These are phyloP conservation scores for Orthonyx spaldingii DNA, from an alignment of 2,113 vertebrate genomes.

Conservation along the genomic window DNA sequence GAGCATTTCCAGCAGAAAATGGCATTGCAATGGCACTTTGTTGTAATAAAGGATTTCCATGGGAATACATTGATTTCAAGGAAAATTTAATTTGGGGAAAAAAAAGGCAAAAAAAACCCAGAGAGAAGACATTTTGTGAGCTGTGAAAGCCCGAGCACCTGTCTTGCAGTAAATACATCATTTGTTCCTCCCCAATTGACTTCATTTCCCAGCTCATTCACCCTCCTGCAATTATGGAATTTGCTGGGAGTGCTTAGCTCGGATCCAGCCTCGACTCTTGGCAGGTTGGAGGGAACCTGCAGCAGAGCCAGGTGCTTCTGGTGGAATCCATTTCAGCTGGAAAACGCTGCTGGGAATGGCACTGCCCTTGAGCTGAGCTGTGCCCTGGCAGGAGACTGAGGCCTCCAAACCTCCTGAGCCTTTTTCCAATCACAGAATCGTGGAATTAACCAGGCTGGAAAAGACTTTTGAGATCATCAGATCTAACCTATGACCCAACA, in stretches of 20 bases:
- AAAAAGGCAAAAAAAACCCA: neutral
- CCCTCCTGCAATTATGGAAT: neutral
- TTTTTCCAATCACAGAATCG: neutral
- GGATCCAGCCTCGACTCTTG: neutral
- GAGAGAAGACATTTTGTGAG: slow-evolving; percentile 5
- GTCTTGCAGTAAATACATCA: neutral
- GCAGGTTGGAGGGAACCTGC: neutral
- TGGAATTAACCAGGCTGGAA: neutral
- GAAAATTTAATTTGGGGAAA: slow-evolving; percentile 36
- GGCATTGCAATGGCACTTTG: slow-evolving; percentile 9
- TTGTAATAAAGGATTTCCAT: slow-evolving; percentile 30
- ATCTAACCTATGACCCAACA: neutral
- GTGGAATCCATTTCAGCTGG: neutral
- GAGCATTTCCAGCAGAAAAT: slow-evolving; percentile 35
- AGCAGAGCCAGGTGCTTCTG: neutral
- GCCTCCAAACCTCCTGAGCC: neutral
- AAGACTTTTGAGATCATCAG: neutral
- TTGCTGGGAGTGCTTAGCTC: neutral
- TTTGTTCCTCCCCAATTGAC: neutral
- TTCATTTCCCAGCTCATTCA: slow-evolving; percentile 37
- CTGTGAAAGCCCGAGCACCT: neutral
- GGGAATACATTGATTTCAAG: slow-evolving; percentile 48
- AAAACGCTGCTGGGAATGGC: neutral
- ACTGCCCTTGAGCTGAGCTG: neutral
- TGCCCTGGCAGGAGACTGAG: neutral